phyloP scores from a whole-genome alignment of 2,113 vertebrate genomes.

The Pogona vitticeps region DNA sequence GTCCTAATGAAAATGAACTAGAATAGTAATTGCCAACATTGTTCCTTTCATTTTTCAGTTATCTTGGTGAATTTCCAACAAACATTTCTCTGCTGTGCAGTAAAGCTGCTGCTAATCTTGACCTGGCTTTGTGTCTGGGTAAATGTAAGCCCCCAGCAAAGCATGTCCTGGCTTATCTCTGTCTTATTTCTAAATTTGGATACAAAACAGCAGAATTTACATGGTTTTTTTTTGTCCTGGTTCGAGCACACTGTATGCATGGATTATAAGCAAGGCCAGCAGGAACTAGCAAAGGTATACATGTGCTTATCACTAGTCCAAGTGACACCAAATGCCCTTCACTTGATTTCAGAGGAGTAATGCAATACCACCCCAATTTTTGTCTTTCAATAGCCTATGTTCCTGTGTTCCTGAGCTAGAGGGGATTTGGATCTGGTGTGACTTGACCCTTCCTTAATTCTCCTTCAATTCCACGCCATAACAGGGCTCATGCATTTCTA shows the following conservation, averaged over 20 bases:
- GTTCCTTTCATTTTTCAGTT: constrained; percentile 42
- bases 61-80: constrained; percentile 37
- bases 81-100: neutral
- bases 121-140: neutral
- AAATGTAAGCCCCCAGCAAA: neutral
- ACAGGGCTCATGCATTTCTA: no score
- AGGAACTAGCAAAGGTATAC: neutral
- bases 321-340: no score
- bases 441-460: no score
- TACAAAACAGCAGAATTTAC: neutral
- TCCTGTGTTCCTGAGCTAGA: no score
- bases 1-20: constrained; percentile 47
- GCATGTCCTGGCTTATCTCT: neutral
- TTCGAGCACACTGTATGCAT: neutral
- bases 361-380: no score
- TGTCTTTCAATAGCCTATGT: no score
- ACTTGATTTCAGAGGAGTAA: no score
- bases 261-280: neutral
- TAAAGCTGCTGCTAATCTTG: constrained; percentile 12
- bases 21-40: constrained; percentile 31
- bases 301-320: no score
- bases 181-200: neutral
- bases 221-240: neutral
- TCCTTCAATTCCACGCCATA: no score
- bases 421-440: no score